phyloP scores from a whole-genome alignment of 1,140 invertebrate genomes.

The Heliconius melpomene region DNA sequence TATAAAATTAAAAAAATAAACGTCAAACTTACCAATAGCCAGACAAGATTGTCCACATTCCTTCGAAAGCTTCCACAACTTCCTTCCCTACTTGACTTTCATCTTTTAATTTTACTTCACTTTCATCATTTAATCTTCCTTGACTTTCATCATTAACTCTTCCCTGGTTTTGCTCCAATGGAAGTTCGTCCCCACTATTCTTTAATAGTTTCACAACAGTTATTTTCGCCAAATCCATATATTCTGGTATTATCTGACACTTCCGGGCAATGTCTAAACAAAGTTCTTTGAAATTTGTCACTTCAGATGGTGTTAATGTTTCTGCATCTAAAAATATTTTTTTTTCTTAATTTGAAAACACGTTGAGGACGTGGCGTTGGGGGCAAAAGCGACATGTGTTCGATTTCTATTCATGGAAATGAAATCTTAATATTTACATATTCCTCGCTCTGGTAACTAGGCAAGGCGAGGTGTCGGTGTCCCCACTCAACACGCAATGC shows the following conservation, averaged over 20 bases:
- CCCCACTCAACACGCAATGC: too few relatives aligned
- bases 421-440: too few relatives aligned
- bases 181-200: neutral
- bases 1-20: too few relatives aligned
- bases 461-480: too few relatives aligned
- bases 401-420: too few relatives aligned
- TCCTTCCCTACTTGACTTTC: neutral
- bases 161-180: neutral
- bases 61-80: constrained; percentile 64
- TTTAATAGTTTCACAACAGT: constrained; percentile 56
- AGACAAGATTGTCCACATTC: constrained; percentile 62
- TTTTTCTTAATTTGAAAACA: neutral
- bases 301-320: constrained; percentile 58
- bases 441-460: too few relatives aligned
- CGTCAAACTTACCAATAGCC: constrained; percentile 61
- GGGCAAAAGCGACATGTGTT: too few relatives aligned
- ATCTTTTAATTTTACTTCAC: neutral
- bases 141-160: neutral
- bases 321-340: constrained; percentile 48
- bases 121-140: neutral
- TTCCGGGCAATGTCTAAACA: constrained; percentile 63
- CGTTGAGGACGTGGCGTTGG: too few relatives aligned
- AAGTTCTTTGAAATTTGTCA: constrained; percentile 63
- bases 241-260: constrained; percentile 75
- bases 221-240: constrained; percentile 68